phyloP scores from a whole-genome alignment of 2,888 invertebrate genomes.

The Prosopocoilus inquinatus region DNA sequence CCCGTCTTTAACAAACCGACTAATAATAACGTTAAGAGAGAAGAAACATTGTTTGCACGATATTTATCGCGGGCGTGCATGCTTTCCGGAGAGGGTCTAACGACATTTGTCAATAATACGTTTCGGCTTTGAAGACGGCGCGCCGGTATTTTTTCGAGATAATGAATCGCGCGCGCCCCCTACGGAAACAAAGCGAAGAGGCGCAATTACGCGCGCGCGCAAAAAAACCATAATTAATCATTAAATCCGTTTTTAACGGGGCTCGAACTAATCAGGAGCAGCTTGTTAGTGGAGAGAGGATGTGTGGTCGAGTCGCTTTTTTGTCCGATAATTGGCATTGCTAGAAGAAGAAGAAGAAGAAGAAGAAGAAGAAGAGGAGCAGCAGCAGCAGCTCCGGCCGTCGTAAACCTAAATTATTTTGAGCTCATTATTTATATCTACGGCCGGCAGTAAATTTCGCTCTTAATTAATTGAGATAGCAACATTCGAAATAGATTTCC shows the following conservation, averaged over 20 bases:
- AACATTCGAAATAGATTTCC: conserved; percentile 1
- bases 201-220: not conserved
- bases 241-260: conserved; percentile 32
- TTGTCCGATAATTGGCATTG: conserved; percentile 33
- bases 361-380: conserved; percentile 26
- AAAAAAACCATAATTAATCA: conserved; percentile 32
- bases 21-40: no score
- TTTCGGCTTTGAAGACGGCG: no score
- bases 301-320: conserved; percentile 31
- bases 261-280: conserved; percentile 31
- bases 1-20: no score
- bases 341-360: conserved; percentile 27
- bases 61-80: no score
- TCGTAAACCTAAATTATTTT: conserved; percentile 24
- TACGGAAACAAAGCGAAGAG: no score
- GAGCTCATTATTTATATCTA: conserved; percentile 14
- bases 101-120: no score
- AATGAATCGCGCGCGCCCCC: no score
- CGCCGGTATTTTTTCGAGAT: no score
- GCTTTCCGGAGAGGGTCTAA: no score
- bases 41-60: no score
- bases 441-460: conserved; percentile 9
- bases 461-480: conserved; percentile 13
- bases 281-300: conserved; percentile 33
- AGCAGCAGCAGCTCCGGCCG: conserved; percentile 18